Percentiles rank a stretch among this genome's conserved stretches.
These are phyloP conservation scores for Sphaeridia pumilis DNA, from an alignment of 2,888 invertebrate species.

Conservation along the genomic window DNA sequence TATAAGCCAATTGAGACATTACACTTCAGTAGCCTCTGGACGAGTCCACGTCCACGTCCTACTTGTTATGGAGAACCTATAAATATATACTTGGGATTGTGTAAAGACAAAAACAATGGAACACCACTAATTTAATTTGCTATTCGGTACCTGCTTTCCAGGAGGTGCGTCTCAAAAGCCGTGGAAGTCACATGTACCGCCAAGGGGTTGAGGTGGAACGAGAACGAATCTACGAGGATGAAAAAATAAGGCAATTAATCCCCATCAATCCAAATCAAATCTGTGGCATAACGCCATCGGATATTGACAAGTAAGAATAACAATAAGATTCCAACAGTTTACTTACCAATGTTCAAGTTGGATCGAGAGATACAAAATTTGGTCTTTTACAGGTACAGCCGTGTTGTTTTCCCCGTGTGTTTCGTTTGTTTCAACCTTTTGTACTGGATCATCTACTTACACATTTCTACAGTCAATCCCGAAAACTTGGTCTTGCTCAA, in stretches of 20 bases:
- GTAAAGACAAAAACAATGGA: background rate
- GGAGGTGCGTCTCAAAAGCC: slow-evolving; percentile 18
- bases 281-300: slow-evolving; percentile 69
- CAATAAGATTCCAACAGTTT: background rate
- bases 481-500: slow-evolving; percentile 72
- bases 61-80: too few species aligned
- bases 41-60: too few species aligned
- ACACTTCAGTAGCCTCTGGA: too few species aligned
- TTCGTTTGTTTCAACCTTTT: slow-evolving; percentile 97
- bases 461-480: slow-evolving; percentile 88
- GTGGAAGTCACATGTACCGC: slow-evolving; percentile 12
- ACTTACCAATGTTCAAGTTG: background rate
- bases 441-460: slow-evolving; percentile 95
- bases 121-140: background rate
- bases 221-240: slow-evolving; percentile 20
- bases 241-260: slow-evolving; percentile 31
- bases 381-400: slow-evolving; percentile 53
- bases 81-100: too few species aligned
- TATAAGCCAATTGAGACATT: too few species aligned
- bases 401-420: slow-evolving; percentile 94
- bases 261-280: slow-evolving; percentile 43
- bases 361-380: background rate
- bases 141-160: background rate
- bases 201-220: slow-evolving; percentile 15
- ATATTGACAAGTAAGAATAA: slow-evolving; percentile 84